These are phyloP conservation scores for Hippocampus zosterae DNA, from an alignment of 2,113 vertebrate genomes.

Conservation along the genomic window DNA sequence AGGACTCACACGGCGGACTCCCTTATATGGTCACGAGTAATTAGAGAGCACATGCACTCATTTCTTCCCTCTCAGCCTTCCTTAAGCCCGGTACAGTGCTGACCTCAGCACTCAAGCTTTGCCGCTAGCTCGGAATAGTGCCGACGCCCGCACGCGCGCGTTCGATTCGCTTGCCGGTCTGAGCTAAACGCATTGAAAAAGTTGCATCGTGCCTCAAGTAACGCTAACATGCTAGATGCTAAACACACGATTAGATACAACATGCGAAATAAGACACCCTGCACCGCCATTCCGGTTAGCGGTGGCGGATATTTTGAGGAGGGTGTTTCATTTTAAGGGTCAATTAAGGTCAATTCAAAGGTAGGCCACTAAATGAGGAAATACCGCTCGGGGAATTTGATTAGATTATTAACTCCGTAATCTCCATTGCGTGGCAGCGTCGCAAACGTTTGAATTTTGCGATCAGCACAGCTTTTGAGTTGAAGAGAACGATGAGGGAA, in stretches of 20 bases:
- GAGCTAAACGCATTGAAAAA: slow-evolving; percentile 10
- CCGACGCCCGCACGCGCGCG: slow-evolving; percentile 31
- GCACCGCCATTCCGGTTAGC: neutral
- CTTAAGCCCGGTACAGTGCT: slow-evolving; percentile 65
- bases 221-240: neutral
- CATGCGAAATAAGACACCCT: too few species aligned
- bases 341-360: neutral
- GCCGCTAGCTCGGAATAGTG: slow-evolving; percentile 33
- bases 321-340: neutral
- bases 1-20: slow-evolving; percentile 17
- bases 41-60: slow-evolving; percentile 53
- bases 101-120: slow-evolving; percentile 68
- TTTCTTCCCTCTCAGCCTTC: slow-evolving; percentile 57
- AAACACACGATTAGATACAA: too few species aligned
- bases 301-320: neutral
- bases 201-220: neutral
- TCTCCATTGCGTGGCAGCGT: too few species aligned
- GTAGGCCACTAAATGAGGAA: too few species aligned
- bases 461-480: too few species aligned
- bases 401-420: too few species aligned
- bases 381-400: too few species aligned
- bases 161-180: slow-evolving; percentile 32
- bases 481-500: too few species aligned
- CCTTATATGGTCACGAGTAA: slow-evolving; percentile 58
- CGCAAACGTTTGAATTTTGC: too few species aligned